A percentile compares a stretch with the other conserved stretches of the same genome.
Conservation (phyloP, 1,140 invertebrate genomes). For the Drosophila tsacasi region DNA sequence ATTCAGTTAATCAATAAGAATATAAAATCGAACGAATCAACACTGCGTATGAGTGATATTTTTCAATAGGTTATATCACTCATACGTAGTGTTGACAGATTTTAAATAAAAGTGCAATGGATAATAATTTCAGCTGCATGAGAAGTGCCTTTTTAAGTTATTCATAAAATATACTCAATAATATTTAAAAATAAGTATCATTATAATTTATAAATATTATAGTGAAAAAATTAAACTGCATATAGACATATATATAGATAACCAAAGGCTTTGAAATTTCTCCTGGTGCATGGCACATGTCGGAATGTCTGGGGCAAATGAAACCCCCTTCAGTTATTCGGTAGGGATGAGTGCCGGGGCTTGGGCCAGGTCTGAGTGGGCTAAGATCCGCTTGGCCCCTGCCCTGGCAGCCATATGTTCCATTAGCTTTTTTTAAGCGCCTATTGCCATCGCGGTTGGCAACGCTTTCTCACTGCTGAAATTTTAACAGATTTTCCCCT, state of each 20-base stretch:
- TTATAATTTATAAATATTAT: too few relatives aligned
- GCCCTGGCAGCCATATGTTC: conserved; percentile 64
- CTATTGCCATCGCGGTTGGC: conserved; percentile 61
- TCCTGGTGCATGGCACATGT: conserved; percentile 10
- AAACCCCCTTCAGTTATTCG: conserved; percentile 25
- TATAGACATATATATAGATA: too few relatives aligned
- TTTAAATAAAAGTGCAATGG: not conserved
- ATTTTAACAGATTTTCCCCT: conserved; percentile 79
- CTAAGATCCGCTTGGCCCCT: conserved; percentile 43
- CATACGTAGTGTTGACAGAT: not conserved
- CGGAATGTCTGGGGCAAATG: not conserved
- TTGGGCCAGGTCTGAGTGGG: conserved; percentile 15
- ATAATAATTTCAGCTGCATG: too few relatives aligned
- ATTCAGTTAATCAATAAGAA: not conserved
- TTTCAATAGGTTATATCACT: not conserved
- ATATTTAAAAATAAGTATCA: too few relatives aligned
- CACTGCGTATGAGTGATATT: conserved; percentile 3
- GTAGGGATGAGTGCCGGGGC: conserved; percentile 3
- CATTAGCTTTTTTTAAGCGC: conserved; percentile 81
- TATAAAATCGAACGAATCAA: not conserved
- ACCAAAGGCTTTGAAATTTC: not conserved
- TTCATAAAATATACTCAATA: too few relatives aligned
- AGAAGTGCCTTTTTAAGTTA: too few relatives aligned
- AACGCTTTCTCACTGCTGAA: conserved; percentile 47
- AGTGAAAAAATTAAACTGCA: too few relatives aligned